These are phyloP conservation scores for Channa maculata DNA, from an alignment of 2,113 vertebrate species.

Conservation along the genomic window DNA sequence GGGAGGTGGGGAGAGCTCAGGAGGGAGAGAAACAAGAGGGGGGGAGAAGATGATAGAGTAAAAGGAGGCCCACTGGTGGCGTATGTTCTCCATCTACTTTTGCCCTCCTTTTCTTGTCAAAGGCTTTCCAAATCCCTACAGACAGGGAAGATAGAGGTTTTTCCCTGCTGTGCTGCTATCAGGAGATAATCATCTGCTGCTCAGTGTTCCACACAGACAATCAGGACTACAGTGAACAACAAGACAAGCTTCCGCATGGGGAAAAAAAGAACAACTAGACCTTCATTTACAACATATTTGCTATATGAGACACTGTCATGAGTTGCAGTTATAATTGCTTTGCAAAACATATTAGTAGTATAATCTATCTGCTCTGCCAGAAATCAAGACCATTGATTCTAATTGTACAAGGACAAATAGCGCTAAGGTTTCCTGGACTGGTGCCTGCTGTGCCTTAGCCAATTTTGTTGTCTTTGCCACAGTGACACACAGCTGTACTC, in stretches of 20 bases:
- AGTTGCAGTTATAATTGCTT: constrained; percentile 43
- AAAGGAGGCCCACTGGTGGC: constrained; percentile 53
- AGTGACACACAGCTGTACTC: constrained; percentile 65
- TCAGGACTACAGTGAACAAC: constrained; percentile 54
- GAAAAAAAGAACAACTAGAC: constrained; percentile 30
- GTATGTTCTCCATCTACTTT: constrained; percentile 60
- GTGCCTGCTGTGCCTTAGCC: constrained; percentile 61
- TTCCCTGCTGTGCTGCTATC: constrained; percentile 73
- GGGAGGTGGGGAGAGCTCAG: constrained; percentile 22
- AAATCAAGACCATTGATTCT: constrained; percentile 54
- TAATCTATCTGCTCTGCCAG: constrained; percentile 50
- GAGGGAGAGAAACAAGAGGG: neutral
- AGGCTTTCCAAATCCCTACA: constrained; percentile 60
- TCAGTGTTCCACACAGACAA: constrained; percentile 73
- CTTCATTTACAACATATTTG: constrained; percentile 42
- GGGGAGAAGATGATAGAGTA: constrained; percentile 44
- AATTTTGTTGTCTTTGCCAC: constrained; percentile 65
- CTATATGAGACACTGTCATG: constrained; percentile 16
- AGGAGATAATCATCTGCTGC: constrained; percentile 79
- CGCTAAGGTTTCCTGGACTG: constrained; percentile 51
- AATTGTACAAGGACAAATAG: constrained; percentile 72
- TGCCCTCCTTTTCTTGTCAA: constrained; percentile 63
- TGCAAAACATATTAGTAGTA: constrained; percentile 38
- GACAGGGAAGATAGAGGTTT: constrained; percentile 66
- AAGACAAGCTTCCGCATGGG: constrained; percentile 64